Percentiles rank a stretch among this genome's conserved stretches.
These are phyloP conservation scores for Drosophila obscura DNA, from an alignment of 1,140 invertebrate genomes.

Conservation along the genomic window DNA sequence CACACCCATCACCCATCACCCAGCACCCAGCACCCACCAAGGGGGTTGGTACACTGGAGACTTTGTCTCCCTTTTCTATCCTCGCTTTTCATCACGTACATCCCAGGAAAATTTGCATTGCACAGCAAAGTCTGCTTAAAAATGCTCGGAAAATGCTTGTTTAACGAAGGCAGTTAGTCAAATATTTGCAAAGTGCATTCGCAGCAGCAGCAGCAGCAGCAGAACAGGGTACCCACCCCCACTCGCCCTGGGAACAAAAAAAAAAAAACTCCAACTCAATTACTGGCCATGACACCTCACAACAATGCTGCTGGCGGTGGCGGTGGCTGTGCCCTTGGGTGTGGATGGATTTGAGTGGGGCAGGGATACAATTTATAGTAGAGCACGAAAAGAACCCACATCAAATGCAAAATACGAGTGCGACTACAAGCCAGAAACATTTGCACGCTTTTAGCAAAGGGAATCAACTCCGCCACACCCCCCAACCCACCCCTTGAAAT, in stretches of 20 bases:
- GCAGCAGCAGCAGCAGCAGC: slow-evolving; percentile 60
- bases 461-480: neutral
- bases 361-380: too few species aligned
- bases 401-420: slow-evolving; percentile 46
- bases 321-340: slow-evolving; percentile 5
- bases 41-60: slow-evolving; percentile 27
- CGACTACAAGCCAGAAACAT: slow-evolving; percentile 69
- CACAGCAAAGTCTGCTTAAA: slow-evolving; percentile 15
- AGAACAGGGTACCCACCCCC: slow-evolving; percentile 21
- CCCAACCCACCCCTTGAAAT: too few species aligned
- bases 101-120: slow-evolving; percentile 58
- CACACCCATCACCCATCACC: neutral
- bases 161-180: slow-evolving; percentile 76
- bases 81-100: slow-evolving; percentile 63
- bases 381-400: slow-evolving; percentile 30
- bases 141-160: slow-evolving; percentile 8
- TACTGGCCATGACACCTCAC: slow-evolving; percentile 79
- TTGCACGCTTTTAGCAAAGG: slow-evolving; percentile 43
- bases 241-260: too few species aligned
- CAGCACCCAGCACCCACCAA: too few species aligned
- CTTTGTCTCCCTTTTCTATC: slow-evolving; percentile 16
- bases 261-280: slow-evolving; percentile 65
- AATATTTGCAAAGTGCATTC: slow-evolving; percentile 79
- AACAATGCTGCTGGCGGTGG: slow-evolving; percentile 45
- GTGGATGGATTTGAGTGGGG: slow-evolving; percentile 23